Conservation (phyloP, 2,113 vertebrate genomes). For the Melanerpes aurifrons region DNA sequence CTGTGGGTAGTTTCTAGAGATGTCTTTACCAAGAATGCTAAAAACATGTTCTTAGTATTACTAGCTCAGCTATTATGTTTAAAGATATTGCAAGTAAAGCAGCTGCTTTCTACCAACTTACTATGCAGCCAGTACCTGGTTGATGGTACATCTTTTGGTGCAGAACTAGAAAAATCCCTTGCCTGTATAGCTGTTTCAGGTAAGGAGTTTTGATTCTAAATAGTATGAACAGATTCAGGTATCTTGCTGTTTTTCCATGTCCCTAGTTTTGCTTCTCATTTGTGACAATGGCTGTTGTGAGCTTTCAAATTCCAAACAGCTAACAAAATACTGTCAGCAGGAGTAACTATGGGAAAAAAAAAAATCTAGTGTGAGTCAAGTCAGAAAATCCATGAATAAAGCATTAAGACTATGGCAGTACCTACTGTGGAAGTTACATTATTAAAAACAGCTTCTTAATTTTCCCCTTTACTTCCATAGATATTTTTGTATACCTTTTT, state of each 20-base stretch:
- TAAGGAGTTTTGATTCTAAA: not conserved
- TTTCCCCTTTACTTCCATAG: not conserved
- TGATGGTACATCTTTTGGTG: not conserved
- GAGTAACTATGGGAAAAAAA: not conserved
- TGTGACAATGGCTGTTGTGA: constrained; percentile 16
- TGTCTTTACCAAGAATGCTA: not conserved
- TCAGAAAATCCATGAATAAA: not conserved
- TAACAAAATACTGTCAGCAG: not conserved
- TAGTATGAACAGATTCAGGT: not conserved
- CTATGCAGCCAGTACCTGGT: not conserved
- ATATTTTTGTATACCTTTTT: not conserved
- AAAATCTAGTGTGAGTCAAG: not conserved
- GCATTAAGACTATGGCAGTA: not conserved
- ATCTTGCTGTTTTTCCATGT: not conserved
- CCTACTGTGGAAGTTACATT: not conserved
- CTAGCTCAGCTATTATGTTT: not conserved
- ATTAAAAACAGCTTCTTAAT: not conserved
- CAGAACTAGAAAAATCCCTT: not conserved
- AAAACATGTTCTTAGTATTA: not conserved
- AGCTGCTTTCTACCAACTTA: not conserved
- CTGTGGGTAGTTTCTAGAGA: not conserved
- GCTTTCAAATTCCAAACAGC: not conserved
- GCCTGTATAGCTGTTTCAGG: not conserved
- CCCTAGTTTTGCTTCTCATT: not conserved
- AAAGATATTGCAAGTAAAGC: not conserved